Conservation (phyloP, 1,140 invertebrate species). For the Habropoda laboriosa region DNA sequence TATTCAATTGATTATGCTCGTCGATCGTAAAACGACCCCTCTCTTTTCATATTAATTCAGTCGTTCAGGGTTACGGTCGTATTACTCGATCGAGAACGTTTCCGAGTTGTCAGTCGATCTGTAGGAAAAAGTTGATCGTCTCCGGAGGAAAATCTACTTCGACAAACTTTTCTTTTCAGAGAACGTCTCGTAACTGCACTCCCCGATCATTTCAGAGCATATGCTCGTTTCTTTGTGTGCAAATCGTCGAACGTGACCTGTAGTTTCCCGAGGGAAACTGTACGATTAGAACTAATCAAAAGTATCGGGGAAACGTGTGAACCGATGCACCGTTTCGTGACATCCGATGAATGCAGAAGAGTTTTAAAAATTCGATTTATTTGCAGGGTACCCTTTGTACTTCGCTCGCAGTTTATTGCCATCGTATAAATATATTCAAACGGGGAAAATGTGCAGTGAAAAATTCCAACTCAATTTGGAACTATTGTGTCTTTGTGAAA, state of each 20-base stretch:
- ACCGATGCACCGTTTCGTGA: not conserved
- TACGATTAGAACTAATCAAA: constrained; percentile 11
- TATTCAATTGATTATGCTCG: not conserved
- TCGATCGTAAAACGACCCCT: not conserved
- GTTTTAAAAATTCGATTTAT: constrained; percentile 14
- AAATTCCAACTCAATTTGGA: not conserved
- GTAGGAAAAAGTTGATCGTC: not conserved
- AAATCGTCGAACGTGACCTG: too few relatives aligned
- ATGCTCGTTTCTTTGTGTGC: not conserved
- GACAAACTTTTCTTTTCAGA: not conserved
- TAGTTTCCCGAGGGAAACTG: too few relatives aligned
- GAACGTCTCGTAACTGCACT: not conserved
- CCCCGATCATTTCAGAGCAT: not conserved
- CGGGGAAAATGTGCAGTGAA: not conserved
- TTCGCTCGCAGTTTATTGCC: not conserved
- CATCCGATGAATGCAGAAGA: not conserved
- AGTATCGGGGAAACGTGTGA: not conserved
- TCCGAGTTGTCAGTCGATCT: not conserved
- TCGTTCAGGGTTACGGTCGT: constrained; percentile 10
- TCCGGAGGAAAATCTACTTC: not conserved
- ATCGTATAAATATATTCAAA: not conserved
- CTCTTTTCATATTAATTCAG: constrained; percentile 18
- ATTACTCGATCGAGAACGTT: not conserved
- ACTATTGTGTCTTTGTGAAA: not conserved
- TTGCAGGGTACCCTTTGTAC: not conserved